These are phyloP conservation scores for Panthera uncia DNA, from an alignment of 2,113 vertebrate species.

Conservation along the genomic window DNA sequence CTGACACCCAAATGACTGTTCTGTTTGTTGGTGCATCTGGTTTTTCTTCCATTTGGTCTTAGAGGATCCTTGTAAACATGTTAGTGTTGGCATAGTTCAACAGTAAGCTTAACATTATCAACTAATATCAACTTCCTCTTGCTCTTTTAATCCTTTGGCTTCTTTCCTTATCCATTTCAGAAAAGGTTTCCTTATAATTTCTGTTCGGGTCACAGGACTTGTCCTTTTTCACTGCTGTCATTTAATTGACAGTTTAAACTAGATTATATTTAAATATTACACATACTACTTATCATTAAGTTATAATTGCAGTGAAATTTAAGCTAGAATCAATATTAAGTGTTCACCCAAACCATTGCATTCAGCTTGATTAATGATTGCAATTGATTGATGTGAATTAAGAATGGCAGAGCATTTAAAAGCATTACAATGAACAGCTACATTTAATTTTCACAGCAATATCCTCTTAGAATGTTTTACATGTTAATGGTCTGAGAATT, in stretches of 20 bases:
- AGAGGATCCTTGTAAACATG: neutral
- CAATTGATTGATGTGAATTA: conserved; percentile 66
- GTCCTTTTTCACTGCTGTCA: conserved; percentile 37
- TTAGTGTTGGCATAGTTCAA: neutral
- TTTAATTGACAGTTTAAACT: conserved; percentile 67
- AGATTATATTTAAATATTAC: conserved; percentile 75
- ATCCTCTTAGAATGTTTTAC: conserved; percentile 7
- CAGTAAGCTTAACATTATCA: neutral
- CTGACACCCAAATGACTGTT: neutral
- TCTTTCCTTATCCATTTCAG: neutral
- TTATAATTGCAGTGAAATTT: conserved; percentile 75
- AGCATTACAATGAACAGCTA: conserved; percentile 49
- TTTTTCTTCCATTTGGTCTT: neutral
- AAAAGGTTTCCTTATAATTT: conserved; percentile 29
- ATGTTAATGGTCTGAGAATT: neutral
- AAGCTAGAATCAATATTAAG: conserved; percentile 67
- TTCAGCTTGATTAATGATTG: conserved; percentile 69
- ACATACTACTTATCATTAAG: conserved; percentile 60
- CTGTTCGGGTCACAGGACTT: conserved; percentile 16
- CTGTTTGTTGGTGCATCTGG: neutral
- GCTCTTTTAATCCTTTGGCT: neutral
- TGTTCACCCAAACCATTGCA: conserved; percentile 54
- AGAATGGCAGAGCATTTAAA: conserved; percentile 76
- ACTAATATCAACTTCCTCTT: neutral
- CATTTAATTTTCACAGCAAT: conserved; percentile 66